Conservation (phyloP, 2,888 invertebrate species). For the Drosophila kokeensis region DNA sequence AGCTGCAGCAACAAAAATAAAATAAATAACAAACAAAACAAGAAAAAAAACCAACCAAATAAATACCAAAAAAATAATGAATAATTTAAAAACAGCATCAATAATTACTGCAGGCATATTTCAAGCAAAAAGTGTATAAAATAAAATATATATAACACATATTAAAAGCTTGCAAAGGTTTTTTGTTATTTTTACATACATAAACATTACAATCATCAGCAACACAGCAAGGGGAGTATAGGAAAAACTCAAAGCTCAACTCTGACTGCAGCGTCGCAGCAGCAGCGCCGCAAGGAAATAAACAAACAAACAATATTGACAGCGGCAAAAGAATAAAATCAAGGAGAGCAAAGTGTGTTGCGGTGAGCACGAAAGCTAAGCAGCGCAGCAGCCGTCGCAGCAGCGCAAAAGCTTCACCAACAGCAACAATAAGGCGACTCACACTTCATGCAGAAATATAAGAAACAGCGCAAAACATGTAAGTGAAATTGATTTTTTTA, state of each 20-base stretch:
- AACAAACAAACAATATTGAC: constrained; percentile 52
- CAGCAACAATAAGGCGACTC: constrained; percentile 45
- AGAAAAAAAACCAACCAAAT: constrained; percentile 40
- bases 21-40: constrained; percentile 17
- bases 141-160: not conserved
- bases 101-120: constrained; percentile 28
- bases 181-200: constrained; percentile 8
- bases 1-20: constrained; percentile 48
- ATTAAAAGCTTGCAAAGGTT: constrained; percentile 26
- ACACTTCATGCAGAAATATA: constrained; percentile 69
- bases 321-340: constrained; percentile 18
- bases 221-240: constrained; percentile 28
- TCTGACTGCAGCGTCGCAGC: constrained; percentile 33
- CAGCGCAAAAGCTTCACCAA: constrained; percentile 20
- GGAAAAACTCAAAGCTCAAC: constrained; percentile 28
- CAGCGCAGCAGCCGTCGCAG: constrained; percentile 19
- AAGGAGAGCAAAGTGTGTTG: constrained; percentile 13
- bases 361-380: constrained; percentile 27
- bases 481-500: constrained; percentile 76
- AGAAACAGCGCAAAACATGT: constrained; percentile 72
- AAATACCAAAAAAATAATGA: constrained; percentile 44
- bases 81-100: constrained; percentile 13
- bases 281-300: constrained; percentile 22
- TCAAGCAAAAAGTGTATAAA: constrained; percentile 23
- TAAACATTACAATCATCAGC: not conserved